A percentile compares a stretch with the other conserved stretches of the same genome.
Conservation (phyloP, 2,797 vertebrate species). For the Oryzias dopingdopingensis region DNA sequence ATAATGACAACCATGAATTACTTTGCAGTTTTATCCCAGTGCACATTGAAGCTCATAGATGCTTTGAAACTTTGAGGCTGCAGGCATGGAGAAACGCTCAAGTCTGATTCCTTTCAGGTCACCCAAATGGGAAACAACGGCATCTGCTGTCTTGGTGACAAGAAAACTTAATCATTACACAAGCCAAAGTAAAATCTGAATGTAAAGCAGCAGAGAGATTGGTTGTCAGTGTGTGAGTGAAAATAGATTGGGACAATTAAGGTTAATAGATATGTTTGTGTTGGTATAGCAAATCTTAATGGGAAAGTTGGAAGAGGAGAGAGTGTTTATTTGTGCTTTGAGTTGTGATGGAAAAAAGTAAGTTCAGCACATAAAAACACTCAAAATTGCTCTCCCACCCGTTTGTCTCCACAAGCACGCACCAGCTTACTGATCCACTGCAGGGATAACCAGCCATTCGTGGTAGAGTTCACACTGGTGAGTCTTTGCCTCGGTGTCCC, state of each 20-base stretch:
- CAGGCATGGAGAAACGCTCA: conserved; percentile 65
- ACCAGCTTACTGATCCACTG: conserved; percentile 44
- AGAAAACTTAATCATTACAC: conserved; percentile 63
- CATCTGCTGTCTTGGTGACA: conserved; percentile 67
- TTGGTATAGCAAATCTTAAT: conserved; percentile 55
- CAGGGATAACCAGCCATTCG: conserved; percentile 49
- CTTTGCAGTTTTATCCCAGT: conserved; percentile 60
- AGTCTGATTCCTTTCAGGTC: conserved; percentile 66
- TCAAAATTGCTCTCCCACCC: conserved; percentile 5
- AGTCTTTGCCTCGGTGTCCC: conserved; percentile 45
- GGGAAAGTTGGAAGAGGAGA: conserved; percentile 33
- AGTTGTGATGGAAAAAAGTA: conserved; percentile 29
- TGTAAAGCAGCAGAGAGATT: conserved; percentile 60
- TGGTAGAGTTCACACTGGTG: conserved; percentile 55
- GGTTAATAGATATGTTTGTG: conserved; percentile 46
- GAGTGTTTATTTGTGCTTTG: conserved; percentile 7
- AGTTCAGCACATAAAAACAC: conserved; percentile 11
- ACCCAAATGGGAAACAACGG: conserved; percentile 70
- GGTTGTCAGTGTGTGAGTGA: conserved; percentile 19
- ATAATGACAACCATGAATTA: conserved; percentile 69
- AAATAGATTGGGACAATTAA: conserved; percentile 37
- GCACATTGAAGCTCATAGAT: conserved; percentile 60
- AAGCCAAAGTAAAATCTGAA: conserved; percentile 65
- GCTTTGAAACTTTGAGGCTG: conserved; percentile 49
- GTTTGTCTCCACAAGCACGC: conserved; percentile 28